phyloP scores from a whole-genome alignment of 2,888 invertebrate species.

The Teinopalpus imperialis region DNA sequence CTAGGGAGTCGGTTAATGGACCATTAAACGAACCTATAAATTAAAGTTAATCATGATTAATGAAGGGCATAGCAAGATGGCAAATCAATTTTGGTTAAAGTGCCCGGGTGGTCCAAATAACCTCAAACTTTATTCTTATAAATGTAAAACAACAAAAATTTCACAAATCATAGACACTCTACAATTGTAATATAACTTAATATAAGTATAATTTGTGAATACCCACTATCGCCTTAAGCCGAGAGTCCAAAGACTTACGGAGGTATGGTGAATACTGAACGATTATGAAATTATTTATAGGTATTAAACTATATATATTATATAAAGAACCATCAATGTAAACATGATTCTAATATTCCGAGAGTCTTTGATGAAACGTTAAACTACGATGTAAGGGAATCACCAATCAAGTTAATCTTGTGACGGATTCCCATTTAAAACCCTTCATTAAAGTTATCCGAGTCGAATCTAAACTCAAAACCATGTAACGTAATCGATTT shows the following conservation, averaged over 20 bases:
- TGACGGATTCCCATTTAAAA: conserved; percentile 62
- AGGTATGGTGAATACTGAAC: no score
- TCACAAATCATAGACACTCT: no score
- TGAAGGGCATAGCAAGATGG: conserved; percentile 44
- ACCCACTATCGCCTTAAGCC: no score
- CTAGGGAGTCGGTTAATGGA: conserved; percentile 67
- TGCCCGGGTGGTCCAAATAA: conserved; percentile 68
- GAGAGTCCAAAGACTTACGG: no score
- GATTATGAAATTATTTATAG: no score
- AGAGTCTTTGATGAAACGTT: conserved; percentile 20
- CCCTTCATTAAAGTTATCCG: conserved; percentile 75
- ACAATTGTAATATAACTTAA: no score
- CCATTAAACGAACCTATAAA: conserved; percentile 75
- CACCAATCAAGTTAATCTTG: conserved; percentile 57
- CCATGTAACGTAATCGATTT: conserved; percentile 76
- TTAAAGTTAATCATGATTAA: conserved; percentile 78
- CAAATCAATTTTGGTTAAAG: conserved; percentile 37
- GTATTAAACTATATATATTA: no score
- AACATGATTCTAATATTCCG: conserved; percentile 11
- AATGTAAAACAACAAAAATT: no score
- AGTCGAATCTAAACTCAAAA: conserved; percentile 65
- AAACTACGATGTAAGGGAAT: conserved; percentile 43
- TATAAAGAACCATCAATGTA: conserved; percentile 6
- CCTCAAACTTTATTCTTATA: conserved; percentile 31
- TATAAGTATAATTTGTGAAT: no score